These are phyloP conservation scores for Dendronephthya gigantea DNA, from an alignment of 64 coral and sea anemone species.

Conservation along the genomic window DNA sequence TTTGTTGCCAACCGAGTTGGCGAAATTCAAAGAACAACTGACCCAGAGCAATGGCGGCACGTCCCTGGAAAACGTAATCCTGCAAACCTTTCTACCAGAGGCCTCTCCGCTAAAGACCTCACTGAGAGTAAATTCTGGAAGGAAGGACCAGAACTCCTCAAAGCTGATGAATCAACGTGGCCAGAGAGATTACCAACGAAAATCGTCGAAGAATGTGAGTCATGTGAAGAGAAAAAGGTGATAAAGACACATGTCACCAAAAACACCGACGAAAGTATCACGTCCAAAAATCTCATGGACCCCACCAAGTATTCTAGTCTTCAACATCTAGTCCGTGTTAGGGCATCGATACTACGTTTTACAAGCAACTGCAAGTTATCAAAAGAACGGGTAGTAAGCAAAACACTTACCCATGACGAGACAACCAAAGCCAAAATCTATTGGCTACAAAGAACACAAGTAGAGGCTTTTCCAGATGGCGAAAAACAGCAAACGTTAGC, in stretches of 20 bases:
- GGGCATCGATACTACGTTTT: conserved; percentile 38
- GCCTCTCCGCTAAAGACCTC: neutral
- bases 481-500: conserved; percentile 31
- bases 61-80: neutral
- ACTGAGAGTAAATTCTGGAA: neutral
- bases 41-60: neutral
- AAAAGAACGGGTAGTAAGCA: neutral
- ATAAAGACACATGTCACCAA: neutral
- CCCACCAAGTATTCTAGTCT: conserved; percentile 30
- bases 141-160: neutral
- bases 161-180: neutral
- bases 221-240: neutral
- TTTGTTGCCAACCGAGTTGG: conserved; percentile 43
- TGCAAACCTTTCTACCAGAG: conserved; percentile 1
- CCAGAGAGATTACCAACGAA: neutral
- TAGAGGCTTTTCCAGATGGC: conserved; percentile 38
- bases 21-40: conserved; percentile 27
- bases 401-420: neutral
- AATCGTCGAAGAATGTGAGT: neutral
- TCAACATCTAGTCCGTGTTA: conserved; percentile 28
- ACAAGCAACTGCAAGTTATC: conserved; percentile 24
- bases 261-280: neutral
- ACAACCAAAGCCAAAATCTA: conserved; percentile 18
- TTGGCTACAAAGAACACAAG: conserved; percentile 44
- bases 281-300: neutral